Evolutionary conservation across 2,888 invertebrate genomes (phyloP), one percentile per base, ranked within the genome.

Genomic region (Suillia variegata): DNA sequence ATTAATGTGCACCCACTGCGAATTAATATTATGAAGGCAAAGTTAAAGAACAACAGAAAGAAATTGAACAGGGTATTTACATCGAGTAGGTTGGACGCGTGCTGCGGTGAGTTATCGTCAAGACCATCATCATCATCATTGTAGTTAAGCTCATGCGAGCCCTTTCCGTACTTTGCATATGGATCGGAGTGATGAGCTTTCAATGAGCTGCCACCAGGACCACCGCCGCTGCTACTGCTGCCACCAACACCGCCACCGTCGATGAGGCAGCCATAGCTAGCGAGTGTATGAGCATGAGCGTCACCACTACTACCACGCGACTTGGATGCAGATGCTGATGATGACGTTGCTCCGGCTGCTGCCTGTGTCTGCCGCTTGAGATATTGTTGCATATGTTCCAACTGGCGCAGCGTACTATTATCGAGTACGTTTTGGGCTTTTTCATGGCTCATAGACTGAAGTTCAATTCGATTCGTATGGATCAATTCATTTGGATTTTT

Each of bases 381-480:
- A 64, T 88, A 76, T 70, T 87, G 86, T 75, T 88, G 88, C 62
- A 88, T 58, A 24, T 73, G 69, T 74, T 88, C 87, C 65, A 88
- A 77, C 73, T 88, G 88, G 62, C 85, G 71, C 57, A 77, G 67
- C 49, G 76, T 70, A 65, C 67, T 73, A 63, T 70, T 69, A 68
- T 73, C 70, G 63, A 76, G 68, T 45, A 67, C 59, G 62, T 59
- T 72, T 63, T 71, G 78, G 61, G 70, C 67, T 58, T 79, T 77
- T 68, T 79, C 79, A 63, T 81, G 80, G 64, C 76, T 75, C 66
- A 77, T 51, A 33, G 69, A 71, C 73, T 70, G 62, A 38, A 68
- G 24, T n/a, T n/a, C n/a, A n/a, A n/a, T n/a, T n/a, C n/a, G n/a
- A n/a, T n/a, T n/a, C n/a, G n/a, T n/a, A n/a, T n/a, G n/a, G n/a